A percentile compares a stretch with the other conserved stretches of the same genome.
phyloP scores from a whole-genome alignment of 2,888 invertebrate species.

The Stomorhina lunata region DNA sequence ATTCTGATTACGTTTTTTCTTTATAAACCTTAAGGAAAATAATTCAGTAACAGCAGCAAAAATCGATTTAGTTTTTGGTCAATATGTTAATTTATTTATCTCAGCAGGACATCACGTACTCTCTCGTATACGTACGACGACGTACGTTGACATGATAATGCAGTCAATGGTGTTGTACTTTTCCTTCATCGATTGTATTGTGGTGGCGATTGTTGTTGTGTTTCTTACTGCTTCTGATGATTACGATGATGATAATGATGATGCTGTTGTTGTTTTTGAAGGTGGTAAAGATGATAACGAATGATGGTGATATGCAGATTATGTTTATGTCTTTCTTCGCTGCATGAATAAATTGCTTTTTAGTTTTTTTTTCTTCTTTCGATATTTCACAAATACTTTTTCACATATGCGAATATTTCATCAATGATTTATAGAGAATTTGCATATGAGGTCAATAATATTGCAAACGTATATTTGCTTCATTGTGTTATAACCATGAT shows the following conservation, averaged over 20 bases:
- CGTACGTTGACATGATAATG: not conserved
- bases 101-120: conserved; percentile 56
- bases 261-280: conserved; percentile 32
- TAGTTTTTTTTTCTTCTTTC: conserved; percentile 49
- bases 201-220: not conserved
- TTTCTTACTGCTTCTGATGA: conserved; percentile 26
- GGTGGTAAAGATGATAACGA: conserved; percentile 26
- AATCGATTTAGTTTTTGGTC: conserved; percentile 59
- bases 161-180: not conserved
- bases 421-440: conserved; percentile 59
- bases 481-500: no score
- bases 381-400: conserved; percentile 47
- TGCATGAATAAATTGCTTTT: conserved; percentile 63
- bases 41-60: conserved; percentile 33
- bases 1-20: not conserved
- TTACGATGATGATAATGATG: conserved; percentile 7
- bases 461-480: no score
- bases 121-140: no score
- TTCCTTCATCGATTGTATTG: not conserved
- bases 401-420: conserved; percentile 71
- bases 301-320: conserved; percentile 57
- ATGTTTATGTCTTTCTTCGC: conserved; percentile 33
- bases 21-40: not conserved
- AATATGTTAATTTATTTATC: conserved; percentile 65
- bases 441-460: conserved; percentile 35